Conservation (phyloP, 2,888 invertebrate species). For the Euplagia quadripunctaria region DNA sequence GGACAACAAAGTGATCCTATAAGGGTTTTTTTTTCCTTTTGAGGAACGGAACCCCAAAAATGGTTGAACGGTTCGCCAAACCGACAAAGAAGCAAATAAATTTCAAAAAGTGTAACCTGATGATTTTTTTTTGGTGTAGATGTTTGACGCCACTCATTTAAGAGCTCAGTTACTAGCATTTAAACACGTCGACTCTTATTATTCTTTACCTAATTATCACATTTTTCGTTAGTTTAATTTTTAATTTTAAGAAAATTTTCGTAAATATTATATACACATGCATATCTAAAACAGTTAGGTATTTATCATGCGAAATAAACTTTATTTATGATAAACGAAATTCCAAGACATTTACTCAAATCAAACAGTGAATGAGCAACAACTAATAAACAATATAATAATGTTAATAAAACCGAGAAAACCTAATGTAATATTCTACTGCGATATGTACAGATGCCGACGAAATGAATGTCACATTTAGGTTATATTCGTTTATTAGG, state of each 20-base stretch:
- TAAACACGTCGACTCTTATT: background rate
- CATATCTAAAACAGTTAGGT: background rate
- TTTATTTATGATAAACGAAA: background rate
- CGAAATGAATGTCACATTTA: slow-evolving; percentile 37
- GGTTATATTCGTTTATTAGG: slow-evolving; percentile 51
- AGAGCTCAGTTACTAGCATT: background rate
- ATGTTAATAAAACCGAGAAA: slow-evolving; percentile 31
- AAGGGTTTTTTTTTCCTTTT: no score
- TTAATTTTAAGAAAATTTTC: background rate
- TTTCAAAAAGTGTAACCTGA: no score
- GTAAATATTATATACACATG: background rate
- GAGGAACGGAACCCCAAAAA: no score
- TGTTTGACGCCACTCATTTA: background rate
- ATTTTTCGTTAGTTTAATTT: no score
- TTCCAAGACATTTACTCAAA: slow-evolving; percentile 18
- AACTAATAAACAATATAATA: slow-evolving; percentile 24
- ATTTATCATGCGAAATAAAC: no score
- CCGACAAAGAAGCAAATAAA: background rate
- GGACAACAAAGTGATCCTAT: no score
- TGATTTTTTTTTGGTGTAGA: background rate
- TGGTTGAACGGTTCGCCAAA: background rate
- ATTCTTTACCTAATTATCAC: no score
- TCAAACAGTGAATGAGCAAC: slow-evolving; percentile 14
- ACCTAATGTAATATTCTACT: slow-evolving; percentile 26
- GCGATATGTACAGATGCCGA: slow-evolving; percentile 16